Conservation (phyloP, 2,797 vertebrate genomes). For the Cheirogaleus major region DNA sequence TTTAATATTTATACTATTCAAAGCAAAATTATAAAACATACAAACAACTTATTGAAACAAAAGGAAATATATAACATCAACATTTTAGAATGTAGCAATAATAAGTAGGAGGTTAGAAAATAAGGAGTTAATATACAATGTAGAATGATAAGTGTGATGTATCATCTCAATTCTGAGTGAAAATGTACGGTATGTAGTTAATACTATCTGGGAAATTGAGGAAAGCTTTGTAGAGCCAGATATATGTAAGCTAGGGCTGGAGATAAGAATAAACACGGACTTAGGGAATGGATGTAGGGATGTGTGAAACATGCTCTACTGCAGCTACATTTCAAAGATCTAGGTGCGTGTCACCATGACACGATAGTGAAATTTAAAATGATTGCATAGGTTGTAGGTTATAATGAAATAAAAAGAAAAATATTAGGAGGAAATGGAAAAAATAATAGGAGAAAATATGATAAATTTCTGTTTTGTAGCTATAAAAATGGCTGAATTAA, state of each 20-base stretch:
- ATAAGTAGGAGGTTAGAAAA: background rate
- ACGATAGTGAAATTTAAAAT: background rate
- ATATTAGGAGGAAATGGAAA: background rate
- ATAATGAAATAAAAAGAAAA: background rate
- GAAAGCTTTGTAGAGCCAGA: background rate
- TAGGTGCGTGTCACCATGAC: rapidly evolving
- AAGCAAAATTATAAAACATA: background rate
- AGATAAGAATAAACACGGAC: background rate
- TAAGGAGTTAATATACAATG: background rate
- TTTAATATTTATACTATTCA: background rate
- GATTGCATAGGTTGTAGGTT: background rate
- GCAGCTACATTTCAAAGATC: background rate
- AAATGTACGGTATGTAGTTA: no score
- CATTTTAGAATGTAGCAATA: background rate
- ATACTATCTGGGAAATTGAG: background rate
- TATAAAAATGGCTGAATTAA: background rate
- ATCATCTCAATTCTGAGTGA: background rate
- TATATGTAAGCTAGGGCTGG: background rate
- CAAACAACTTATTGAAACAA: background rate
- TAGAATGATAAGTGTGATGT: background rate
- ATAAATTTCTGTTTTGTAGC: background rate
- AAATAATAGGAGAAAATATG: background rate
- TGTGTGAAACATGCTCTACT: background rate
- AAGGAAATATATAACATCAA: background rate
- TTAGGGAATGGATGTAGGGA: background rate